Conservation (phyloP, 2,113 vertebrate species). For the Sylvietta virens region DNA sequence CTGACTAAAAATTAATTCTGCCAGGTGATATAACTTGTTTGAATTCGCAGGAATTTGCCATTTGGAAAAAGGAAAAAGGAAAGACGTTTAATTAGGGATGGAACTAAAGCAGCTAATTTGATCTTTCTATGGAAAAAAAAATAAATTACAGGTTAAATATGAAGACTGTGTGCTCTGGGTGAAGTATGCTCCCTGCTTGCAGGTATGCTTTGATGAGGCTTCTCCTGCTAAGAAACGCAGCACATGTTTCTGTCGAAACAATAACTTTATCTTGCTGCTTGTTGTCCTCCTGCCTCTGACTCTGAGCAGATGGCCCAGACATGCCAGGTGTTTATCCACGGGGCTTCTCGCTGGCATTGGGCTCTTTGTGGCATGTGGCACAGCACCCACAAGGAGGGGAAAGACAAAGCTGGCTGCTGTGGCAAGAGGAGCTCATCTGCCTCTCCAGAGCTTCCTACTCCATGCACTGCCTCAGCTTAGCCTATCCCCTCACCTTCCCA, state of each 20-base stretch:
- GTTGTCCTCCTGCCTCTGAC: not conserved
- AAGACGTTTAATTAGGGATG: slow-evolving; percentile 55
- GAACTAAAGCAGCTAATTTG: slow-evolving; percentile 58
- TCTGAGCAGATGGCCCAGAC: not conserved
- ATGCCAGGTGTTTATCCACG: not conserved
- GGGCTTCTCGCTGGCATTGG: not conserved
- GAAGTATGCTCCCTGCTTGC: slow-evolving; percentile 24
- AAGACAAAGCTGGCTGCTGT: not conserved
- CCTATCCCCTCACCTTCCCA: not conserved
- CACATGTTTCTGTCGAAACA: fast-evolving
- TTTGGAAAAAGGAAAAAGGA: slow-evolving; percentile 53
- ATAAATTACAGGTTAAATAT: slow-evolving; percentile 54
- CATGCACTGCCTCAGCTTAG: not conserved
- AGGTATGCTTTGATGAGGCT: slow-evolving; percentile 60
- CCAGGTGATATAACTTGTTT: slow-evolving; percentile 68
- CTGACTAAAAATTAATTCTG: slow-evolving; percentile 66
- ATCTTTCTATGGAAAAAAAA: slow-evolving; percentile 38
- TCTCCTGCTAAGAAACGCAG: not conserved
- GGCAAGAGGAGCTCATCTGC: not conserved
- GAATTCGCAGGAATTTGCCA: slow-evolving; percentile 67
- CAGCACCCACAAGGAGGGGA: not conserved
- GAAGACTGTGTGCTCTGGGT: slow-evolving; percentile 2
- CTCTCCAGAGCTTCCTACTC: not conserved
- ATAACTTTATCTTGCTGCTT: not conserved
- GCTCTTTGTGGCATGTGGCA: not conserved